Evolutionary conservation across 2,888 invertebrate species (phyloP), one percentile per base, ranked within the genome.

Genomic region (Drosophila koepferae): DNA sequence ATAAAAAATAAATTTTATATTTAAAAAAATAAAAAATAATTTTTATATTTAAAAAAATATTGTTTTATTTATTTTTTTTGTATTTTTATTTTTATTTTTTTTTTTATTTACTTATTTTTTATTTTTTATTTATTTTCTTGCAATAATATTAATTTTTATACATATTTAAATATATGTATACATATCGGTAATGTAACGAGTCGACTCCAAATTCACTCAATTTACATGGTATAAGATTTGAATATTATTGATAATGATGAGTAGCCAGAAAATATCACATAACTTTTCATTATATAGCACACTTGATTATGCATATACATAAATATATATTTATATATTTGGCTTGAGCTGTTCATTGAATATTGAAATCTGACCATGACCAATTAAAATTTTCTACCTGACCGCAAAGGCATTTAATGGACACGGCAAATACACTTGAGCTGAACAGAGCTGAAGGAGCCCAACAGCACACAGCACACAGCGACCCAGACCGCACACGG

Each of bases 321-420:
- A 63, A 49, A 62, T 34, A 20, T 36, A 23, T 18, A 62, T 34
- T n/a, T 36, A 23, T 18, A 41, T 53, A 38, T 23, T 23, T 23
- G 23, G 16, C 12, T 20, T 44, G 34, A 38, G 36, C 38, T 38
- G 34, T 36, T 34, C 23, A 55, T 56, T 63, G 65, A 69, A 80
- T 72, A 63, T 56, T 61, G 53, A 74, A 82, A 66, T 72, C 60
- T 58, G 53, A 73, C 65, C 81, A 76, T 81, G 79, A 82, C 86
- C 86, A 82, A 85, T 80, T 85, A 62, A 68, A 75, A 82, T 77
- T 68, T 77, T 85, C 80, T 75, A 86, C 82, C 86, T 83, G 85
- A 73, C 74, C 85, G 54, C 74, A 74, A 38, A 53, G 6, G 56
- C 61, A 59, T 55, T 67, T 20, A 44, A 44, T 23, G 61, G 31